phyloP scores from a whole-genome alignment of 1,140 invertebrate species.

The Drosophila yakuba region DNA sequence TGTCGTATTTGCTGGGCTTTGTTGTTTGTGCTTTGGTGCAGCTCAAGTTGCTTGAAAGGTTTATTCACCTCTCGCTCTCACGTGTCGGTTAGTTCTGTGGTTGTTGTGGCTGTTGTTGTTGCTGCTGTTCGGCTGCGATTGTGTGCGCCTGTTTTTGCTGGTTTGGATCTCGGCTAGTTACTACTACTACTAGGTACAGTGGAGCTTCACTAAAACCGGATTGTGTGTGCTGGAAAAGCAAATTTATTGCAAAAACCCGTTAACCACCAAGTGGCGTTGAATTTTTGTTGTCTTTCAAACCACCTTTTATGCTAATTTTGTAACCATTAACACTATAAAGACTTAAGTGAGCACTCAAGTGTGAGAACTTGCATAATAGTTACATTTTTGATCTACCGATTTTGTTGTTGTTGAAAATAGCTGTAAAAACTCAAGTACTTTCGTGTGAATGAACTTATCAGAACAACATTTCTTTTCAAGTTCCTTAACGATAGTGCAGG shows the following conservation, averaged over 20 bases:
- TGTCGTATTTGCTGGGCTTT: constrained; percentile 29
- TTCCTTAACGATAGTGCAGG: too few relatives aligned
- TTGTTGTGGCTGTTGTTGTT: constrained; percentile 13
- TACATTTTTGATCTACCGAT: too few relatives aligned
- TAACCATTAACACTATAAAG: neutral
- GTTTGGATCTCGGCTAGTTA: constrained; percentile 33
- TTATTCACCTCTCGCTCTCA: constrained; percentile 76
- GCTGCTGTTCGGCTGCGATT: constrained; percentile 8
- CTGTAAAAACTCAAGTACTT: neutral
- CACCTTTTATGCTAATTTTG: neutral
- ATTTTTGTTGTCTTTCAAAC: neutral
- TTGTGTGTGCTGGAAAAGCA: neutral
- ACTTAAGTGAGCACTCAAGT: neutral
- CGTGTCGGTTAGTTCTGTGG: constrained; percentile 54
- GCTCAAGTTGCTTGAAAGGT: constrained; percentile 66
- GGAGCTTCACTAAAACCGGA: neutral
- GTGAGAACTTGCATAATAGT: neutral
- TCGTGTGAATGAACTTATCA: too few relatives aligned
- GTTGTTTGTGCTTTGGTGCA: constrained; percentile 53
- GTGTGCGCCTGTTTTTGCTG: constrained; percentile 29
- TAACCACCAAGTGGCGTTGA: neutral
- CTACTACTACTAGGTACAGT: constrained; percentile 44
- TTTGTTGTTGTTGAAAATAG: too few relatives aligned
- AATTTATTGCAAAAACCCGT: neutral
- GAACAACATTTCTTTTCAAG: too few relatives aligned